phyloP scores from a whole-genome alignment of 1,140 invertebrate genomes.

The Drosophila nikananu region DNA sequence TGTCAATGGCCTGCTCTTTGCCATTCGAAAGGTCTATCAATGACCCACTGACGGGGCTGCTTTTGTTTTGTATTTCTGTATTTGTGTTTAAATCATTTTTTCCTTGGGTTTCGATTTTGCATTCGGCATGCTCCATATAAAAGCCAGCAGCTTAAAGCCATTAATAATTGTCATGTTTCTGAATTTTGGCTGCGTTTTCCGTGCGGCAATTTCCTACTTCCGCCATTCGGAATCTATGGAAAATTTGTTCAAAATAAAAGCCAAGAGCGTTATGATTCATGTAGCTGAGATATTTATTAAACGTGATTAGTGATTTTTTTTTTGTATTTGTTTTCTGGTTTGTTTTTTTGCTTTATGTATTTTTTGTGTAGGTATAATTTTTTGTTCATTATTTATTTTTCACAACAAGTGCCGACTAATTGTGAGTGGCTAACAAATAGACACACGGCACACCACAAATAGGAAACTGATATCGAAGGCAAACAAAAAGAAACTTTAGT shows the following conservation, averaged over 20 bases:
- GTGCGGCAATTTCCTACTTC: slow-evolving; percentile 64
- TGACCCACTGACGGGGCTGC: slow-evolving; percentile 36
- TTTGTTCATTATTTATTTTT: slow-evolving; percentile 2
- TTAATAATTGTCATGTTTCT: slow-evolving; percentile 58
- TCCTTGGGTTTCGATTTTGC: slow-evolving; percentile 24
- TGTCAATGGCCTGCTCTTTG: slow-evolving; percentile 20
- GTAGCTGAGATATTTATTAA: slow-evolving; percentile 48
- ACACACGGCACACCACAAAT: slow-evolving; percentile 36
- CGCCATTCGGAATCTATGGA: slow-evolving; percentile 66
- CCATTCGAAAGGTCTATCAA: slow-evolving; percentile 36
- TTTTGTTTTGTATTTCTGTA: background rate
- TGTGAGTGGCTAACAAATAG: slow-evolving; percentile 34
- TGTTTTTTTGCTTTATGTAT: background rate
- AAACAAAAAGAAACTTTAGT: slow-evolving; percentile 13
- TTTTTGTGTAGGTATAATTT: background rate
- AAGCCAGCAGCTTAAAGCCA: slow-evolving; percentile 32
- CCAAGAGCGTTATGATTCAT: slow-evolving; percentile 54
- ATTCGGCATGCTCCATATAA: slow-evolving; percentile 57
- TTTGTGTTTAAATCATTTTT: background rate
- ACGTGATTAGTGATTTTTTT: slow-evolving; percentile 51
- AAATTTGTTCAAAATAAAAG: slow-evolving; percentile 36
- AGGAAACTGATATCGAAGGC: slow-evolving; percentile 28
- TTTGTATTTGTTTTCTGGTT: background rate
- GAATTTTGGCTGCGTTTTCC: slow-evolving; percentile 52
- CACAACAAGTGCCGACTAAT: slow-evolving; percentile 49